A percentile compares a stretch with the other conserved stretches of the same genome.
Conservation (phyloP, 2,888 invertebrate species). For the Thelaira solivaga region DNA sequence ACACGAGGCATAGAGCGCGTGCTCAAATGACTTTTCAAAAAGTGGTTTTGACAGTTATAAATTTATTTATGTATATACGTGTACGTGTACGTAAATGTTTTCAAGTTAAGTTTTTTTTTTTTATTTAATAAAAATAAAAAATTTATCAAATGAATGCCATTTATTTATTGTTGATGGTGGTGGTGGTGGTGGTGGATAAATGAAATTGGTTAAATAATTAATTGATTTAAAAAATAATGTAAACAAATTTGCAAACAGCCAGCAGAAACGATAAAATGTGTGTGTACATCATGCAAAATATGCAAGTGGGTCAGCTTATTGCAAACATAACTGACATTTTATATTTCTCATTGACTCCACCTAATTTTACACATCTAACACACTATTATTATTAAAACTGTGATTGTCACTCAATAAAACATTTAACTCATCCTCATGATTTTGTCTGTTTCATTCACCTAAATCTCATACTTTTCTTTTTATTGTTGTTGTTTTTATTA, state of each 20-base stretch:
- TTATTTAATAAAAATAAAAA: conserved; percentile 37
- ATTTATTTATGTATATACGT: conserved; percentile 44
- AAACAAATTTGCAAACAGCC: conserved; percentile 14
- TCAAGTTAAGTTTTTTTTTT: conserved; percentile 19
- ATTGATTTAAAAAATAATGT: conserved; percentile 8
- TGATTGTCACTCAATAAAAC: conserved; percentile 2
- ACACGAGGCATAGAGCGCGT: neutral
- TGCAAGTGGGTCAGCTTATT: conserved; percentile 49
- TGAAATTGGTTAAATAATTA: conserved; percentile 40
- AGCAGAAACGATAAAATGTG: neutral
- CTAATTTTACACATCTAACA: conserved; percentile 23
- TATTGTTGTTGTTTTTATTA: neutral
- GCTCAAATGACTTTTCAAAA: conserved; percentile 13
- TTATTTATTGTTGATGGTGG: conserved; percentile 35
- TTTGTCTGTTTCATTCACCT: neutral
- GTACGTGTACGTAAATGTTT: too few species aligned
- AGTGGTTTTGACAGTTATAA: conserved; percentile 42
- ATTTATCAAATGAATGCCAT: conserved; percentile 37
- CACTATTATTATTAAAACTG: neutral
- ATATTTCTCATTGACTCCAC: conserved; percentile 14
- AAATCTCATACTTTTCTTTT: neutral
- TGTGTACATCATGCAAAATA: too few species aligned
- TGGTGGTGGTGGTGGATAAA: too few species aligned
- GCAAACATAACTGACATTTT: conserved; percentile 33
- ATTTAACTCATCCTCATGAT: conserved; percentile 11